Evolutionary conservation across 1,140 invertebrate species (phyloP), one percentile per base, ranked within the genome.

Genomic region (Helicorthomorpha holstii): DNA sequence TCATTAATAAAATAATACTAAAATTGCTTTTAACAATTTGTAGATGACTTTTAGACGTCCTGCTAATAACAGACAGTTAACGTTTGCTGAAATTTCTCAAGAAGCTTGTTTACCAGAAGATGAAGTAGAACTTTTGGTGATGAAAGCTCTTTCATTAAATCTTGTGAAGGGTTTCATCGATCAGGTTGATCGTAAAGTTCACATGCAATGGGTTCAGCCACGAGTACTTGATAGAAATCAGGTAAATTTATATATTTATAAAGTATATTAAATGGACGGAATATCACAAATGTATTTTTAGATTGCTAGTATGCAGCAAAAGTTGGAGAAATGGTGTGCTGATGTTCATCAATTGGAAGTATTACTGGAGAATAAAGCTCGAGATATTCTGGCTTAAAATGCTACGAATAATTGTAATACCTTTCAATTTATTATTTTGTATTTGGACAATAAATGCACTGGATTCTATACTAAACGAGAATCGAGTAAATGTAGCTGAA

Each of bases 71-170:
- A 72, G 84, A 46, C 80, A 88, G 60, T 70, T 98, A 45, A 82
- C 86, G 0, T 99, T 98, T 67, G 69, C 74, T 10, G 92, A 97
- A 67, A 96, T 98, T 52, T 80, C 92, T 0, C 67, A 75, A 49
- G 85, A 86, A 65, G 88, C 91, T 7, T 75, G 81, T 60, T 68
- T 96, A 54, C 81, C 83, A 0, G 66, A 81, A 12, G 53, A 80
- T 45, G 82, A 95, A 69, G 90, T 98, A 22, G 95, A 98, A 66
- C 71, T 95, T 53, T 72, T 98, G 12, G 87, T 98, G 1, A 99
- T 98, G 95, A 95, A 96, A 69, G 95, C 95, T 0, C 66, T 98
- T 25, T 87, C 91, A n/a, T 80, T 96, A 58, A 87, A 85, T 44
- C 74, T 99, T 0, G 86, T 99, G 2, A 80, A 82, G 55, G 95